phyloP scores from a whole-genome alignment of 2,888 invertebrate genomes.

The Drosophila buzzatii region DNA sequence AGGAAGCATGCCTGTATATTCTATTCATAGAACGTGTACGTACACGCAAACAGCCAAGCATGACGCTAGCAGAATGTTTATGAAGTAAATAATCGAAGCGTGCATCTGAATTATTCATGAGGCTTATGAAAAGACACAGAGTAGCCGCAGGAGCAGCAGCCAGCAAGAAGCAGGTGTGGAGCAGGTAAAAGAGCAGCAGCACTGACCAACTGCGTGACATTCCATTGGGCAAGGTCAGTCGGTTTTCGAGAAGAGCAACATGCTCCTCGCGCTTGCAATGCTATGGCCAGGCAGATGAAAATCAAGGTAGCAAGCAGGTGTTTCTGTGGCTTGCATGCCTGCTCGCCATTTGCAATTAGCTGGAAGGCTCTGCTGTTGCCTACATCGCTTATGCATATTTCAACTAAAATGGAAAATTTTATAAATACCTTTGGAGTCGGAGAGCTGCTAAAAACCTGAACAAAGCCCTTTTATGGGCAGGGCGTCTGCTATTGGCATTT shows the following conservation, averaged over 20 bases:
- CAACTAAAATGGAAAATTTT: slow-evolving; percentile 32
- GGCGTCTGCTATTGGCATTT: slow-evolving; percentile 20
- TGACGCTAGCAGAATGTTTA: slow-evolving; percentile 64
- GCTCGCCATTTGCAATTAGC: slow-evolving; percentile 66
- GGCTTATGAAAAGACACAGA: slow-evolving; percentile 68
- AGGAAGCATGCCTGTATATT: slow-evolving; percentile 17
- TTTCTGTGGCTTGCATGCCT: slow-evolving; percentile 38
- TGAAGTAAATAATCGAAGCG: slow-evolving; percentile 82
- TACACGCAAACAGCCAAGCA: slow-evolving; percentile 7
- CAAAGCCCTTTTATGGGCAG: background rate
- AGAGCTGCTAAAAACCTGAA: background rate
- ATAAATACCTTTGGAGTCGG: slow-evolving; percentile 37
- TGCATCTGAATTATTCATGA: slow-evolving; percentile 82
- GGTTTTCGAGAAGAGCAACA: slow-evolving; percentile 46
- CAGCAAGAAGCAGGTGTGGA: slow-evolving; percentile 42
- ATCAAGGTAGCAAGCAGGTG: background rate
- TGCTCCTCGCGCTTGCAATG: slow-evolving; percentile 3
- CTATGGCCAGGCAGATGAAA: background rate
- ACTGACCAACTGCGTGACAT: slow-evolving; percentile 65
- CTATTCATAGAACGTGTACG: background rate
- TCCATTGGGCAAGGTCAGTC: slow-evolving; percentile 51
- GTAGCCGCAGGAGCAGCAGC: slow-evolving; percentile 23
- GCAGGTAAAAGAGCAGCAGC: slow-evolving; percentile 15
- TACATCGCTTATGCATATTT: slow-evolving; percentile 60
- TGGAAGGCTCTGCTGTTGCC: slow-evolving; percentile 21